Evolutionary conservation across 2,888 invertebrate species (phyloP).

Genomic region (Dicyrtoma fusca): DNA sequence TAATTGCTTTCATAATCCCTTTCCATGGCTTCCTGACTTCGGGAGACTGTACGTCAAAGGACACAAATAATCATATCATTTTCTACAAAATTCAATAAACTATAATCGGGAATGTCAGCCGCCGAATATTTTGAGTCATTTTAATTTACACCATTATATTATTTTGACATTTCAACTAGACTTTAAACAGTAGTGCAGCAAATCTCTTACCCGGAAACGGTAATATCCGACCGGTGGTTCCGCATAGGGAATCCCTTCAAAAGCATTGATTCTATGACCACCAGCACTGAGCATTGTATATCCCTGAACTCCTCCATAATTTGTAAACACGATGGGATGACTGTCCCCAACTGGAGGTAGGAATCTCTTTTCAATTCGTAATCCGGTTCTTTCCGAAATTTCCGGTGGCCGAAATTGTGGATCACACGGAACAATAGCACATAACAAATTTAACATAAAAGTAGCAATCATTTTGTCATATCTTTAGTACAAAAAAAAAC

Average conservation of each 20-base stretch:
- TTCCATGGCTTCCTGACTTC: conserved; percentile 45
- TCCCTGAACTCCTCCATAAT: conserved; percentile 44
- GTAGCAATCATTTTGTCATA: conserved; percentile 27
- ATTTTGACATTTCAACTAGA: neutral
- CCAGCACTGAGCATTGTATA: conserved; percentile 46
- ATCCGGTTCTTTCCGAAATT: conserved; percentile 1
- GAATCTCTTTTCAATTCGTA: conserved; percentile 16
- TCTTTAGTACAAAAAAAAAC: too few relatives aligned
- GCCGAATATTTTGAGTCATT: too few relatives aligned
- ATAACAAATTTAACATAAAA: conserved; percentile 51
- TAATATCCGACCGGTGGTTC: conserved; percentile 42
- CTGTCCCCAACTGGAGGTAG: neutral
- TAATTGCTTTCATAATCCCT: conserved; percentile 41
- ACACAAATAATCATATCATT: too few relatives aligned
- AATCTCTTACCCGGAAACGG: conserved; percentile 42
- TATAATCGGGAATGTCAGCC: neutral
- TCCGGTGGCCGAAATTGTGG: conserved; percentile 37
- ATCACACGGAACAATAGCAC: conserved; percentile 53
- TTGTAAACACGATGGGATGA: conserved; percentile 29
- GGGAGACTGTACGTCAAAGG: conserved; percentile 38
- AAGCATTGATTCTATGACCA: conserved; percentile 48
- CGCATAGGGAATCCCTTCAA: conserved; percentile 52
- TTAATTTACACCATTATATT: neutral
- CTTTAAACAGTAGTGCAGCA: neutral
- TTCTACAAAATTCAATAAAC: neutral